These are phyloP conservation scores for Brachystomella parvula DNA, from an alignment of 1,140 invertebrate species.

Conservation along the genomic window DNA sequence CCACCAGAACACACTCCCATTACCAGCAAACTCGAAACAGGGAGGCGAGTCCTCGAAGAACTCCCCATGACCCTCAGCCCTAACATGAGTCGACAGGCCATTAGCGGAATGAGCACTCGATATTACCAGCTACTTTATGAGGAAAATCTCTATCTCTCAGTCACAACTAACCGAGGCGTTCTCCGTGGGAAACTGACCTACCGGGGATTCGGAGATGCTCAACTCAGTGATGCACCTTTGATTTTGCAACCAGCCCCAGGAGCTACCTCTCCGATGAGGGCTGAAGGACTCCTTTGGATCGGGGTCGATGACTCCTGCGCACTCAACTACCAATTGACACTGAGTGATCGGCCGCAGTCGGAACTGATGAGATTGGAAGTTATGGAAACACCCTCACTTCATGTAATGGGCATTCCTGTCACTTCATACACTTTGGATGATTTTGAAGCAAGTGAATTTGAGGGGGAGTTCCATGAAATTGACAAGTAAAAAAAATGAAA, in stretches of 20 bases:
- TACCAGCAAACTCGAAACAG: slow-evolving; percentile 35
- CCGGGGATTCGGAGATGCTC: slow-evolving; percentile 34
- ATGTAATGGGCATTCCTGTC: slow-evolving; percentile 32
- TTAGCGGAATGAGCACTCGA: slow-evolving; percentile 54
- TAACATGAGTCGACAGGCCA: slow-evolving; percentile 32
- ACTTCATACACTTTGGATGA: slow-evolving; percentile 28
- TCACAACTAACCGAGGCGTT: slow-evolving; percentile 41
- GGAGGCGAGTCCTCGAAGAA: slow-evolving; percentile 35
- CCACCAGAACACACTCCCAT: slow-evolving; percentile 30
- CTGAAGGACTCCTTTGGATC: slow-evolving; percentile 69
- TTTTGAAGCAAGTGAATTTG: slow-evolving; percentile 35
- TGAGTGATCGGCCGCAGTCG: slow-evolving; percentile 38
- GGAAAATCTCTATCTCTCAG: slow-evolving; percentile 65
- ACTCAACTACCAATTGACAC: slow-evolving; percentile 68
- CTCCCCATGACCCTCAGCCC: slow-evolving; percentile 22
- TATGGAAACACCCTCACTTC: slow-evolving; percentile 37
- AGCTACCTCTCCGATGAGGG: slow-evolving; percentile 14
- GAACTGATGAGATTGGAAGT: slow-evolving; percentile 37
- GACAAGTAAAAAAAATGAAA: slow-evolving; percentile 21
- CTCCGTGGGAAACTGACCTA: slow-evolving; percentile 32
- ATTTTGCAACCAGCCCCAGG: slow-evolving; percentile 22
- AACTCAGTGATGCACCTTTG: slow-evolving; percentile 30
- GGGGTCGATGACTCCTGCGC: slow-evolving; percentile 68
- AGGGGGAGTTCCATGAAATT: slow-evolving; percentile 33
- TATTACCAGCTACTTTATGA: slow-evolving; percentile 69